Evolutionary conservation across 2,113 vertebrate genomes (phyloP), one percentile per base, ranked within the genome.

Genomic region (Athene noctua): DNA sequence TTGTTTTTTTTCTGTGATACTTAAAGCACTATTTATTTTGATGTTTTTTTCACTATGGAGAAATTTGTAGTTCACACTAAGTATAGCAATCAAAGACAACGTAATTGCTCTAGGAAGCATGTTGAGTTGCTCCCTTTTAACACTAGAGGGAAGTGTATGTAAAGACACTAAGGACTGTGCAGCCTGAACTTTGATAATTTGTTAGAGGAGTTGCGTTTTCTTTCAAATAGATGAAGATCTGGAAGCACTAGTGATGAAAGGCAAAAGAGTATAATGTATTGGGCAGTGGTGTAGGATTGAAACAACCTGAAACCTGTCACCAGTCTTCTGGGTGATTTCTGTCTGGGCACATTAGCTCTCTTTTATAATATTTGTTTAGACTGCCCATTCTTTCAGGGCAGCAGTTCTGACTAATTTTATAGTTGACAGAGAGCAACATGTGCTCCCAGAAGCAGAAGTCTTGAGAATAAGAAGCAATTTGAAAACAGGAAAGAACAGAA

Each of bases 111-210:
- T 29, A 49, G 71, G 47, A 40, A 90, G 5, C 11, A 4, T 4
- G 30, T 14, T 86, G 92, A 94, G 54, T 67, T 93, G 79, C 92
- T 87, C 21, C 46, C 58, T 96, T 96, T 62, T 91, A 95, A 95
- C 97, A 88, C 94, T 96, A 97, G 97, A 95, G 95, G 96, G 97
- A 95, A 90, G 87, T 92, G 61, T 95, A 54, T 83, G 77, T 96
- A 97, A 97, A 97, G 96, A 27, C 82, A 95, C 72, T 85, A 68
- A 78, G 27, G 32, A 62, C 34, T 6, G 2, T 9, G 16, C 54
- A 47, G 49, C 25, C 14, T 63, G 6, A 36, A 26, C 62, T 86
- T 27, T 2, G 65, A 44, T 81, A 65, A 89, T 85, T 82, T 84
- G 71, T 82, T 92, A 44, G 54, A 44, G 32, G 51, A 92, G 78